Percentiles rank a stretch among this genome's conserved stretches.
Conservation (phyloP, 1,140 invertebrate genomes). For the Brachionus asplanchnoidis region DNA sequence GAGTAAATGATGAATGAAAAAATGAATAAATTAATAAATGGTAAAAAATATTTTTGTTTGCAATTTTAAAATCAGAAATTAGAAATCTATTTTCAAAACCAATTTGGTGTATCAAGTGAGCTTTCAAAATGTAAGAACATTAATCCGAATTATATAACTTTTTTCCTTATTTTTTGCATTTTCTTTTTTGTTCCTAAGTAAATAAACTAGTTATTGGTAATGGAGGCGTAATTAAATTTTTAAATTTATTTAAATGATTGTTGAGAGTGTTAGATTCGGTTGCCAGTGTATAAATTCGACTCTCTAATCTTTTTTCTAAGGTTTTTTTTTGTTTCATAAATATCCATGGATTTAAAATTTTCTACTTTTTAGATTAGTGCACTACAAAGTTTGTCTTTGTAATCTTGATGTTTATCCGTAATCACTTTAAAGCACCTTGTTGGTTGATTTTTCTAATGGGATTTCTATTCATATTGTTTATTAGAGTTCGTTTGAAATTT, state of each 20-base stretch:
- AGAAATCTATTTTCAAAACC: background rate
- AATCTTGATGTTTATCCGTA: constrained; percentile 27
- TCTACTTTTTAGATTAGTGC: background rate
- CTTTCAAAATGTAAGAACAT: background rate
- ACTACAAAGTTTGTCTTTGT: background rate
- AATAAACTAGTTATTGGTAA: constrained; percentile 6
- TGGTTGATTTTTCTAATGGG: background rate
- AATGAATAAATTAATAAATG: background rate
- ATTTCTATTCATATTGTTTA: background rate
- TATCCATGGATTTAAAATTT: background rate
- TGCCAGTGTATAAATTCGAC: constrained; percentile 5
- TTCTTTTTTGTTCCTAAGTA: background rate
- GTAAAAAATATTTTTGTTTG: background rate
- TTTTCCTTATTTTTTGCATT: background rate
- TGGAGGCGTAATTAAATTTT: constrained; percentile 24
- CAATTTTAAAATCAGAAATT: background rate
- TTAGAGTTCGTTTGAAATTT: background rate
- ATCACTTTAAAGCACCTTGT: background rate
- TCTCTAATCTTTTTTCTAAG: constrained; percentile 20
- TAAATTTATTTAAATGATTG: constrained; percentile 12
- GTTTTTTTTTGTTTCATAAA: constrained; percentile 1
- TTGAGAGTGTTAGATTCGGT: background rate
- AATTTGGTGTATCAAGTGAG: background rate
- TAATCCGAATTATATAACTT: constrained; percentile 19
- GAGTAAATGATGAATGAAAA: background rate